Percentiles rank a stretch among this genome's conserved stretches.
Evolutionary conservation across 2,113 vertebrate genomes (phyloP).

Genomic region (Lepisosteus osseus): DNA sequence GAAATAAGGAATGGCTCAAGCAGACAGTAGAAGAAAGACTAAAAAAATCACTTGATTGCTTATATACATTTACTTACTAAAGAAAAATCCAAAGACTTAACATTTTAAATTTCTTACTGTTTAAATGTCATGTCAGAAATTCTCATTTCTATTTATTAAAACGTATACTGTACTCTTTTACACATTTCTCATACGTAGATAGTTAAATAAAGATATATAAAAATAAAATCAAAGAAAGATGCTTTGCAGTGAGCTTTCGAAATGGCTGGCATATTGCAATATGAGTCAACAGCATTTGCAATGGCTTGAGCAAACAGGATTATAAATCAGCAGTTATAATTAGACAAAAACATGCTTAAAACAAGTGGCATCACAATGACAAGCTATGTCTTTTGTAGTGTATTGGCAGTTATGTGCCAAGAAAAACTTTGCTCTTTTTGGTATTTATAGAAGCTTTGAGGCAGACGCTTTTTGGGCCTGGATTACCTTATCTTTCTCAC

Average conservation of each 20-base stretch:
- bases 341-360: constrained; percentile 37
- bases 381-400: constrained; percentile 32
- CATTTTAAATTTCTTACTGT: no score
- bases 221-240: neutral
- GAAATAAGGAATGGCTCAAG: no score
- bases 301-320: constrained; percentile 39
- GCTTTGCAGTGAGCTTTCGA: neutral
- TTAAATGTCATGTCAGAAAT: no score
- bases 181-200: no score
- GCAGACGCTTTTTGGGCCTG: constrained; percentile 21
- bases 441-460: constrained; percentile 38
- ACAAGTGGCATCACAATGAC: constrained; percentile 31
- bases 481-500: constrained; percentile 18
- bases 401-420: constrained; percentile 29
- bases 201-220: no score
- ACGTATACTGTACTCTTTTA: no score
- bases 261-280: neutral
- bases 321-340: constrained; percentile 33
- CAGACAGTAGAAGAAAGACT: no score
- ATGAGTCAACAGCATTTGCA: constrained; percentile 23
- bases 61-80: no score
- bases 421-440: constrained; percentile 36
- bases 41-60: no score
- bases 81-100: no score
- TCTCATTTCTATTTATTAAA: no score